Conservation (phyloP, 2,113 vertebrate species). For the Formicarius rufipectus region DNA sequence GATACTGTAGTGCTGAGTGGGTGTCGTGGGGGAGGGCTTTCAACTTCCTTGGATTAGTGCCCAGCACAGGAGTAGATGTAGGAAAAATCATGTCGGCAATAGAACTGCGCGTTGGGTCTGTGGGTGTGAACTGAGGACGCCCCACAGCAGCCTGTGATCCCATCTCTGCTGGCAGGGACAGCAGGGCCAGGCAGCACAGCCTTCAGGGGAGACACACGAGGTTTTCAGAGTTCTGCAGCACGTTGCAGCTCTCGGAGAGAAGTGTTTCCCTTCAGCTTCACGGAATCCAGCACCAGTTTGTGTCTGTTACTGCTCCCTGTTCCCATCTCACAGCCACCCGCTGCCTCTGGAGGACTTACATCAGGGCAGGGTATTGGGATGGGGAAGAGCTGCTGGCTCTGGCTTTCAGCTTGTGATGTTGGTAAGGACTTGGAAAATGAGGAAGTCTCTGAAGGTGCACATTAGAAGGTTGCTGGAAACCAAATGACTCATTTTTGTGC, state of each 20-base stretch:
- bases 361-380: neutral
- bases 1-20: conserved; percentile 17
- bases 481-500: neutral
- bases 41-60: conserved; percentile 14
- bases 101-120: neutral
- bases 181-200: neutral
- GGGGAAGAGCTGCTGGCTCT: neutral
- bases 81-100: neutral
- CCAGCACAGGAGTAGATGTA: neutral
- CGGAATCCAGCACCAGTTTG: neutral
- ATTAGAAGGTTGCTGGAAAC: neutral
- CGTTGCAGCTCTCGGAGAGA: neutral
- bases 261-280: neutral
- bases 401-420: neutral
- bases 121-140: conserved; percentile 19
- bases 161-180: neutral
- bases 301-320: neutral
- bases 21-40: neutral
- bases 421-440: neutral
- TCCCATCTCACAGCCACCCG: neutral
- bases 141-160: conserved; percentile 15
- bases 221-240: neutral
- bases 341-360: neutral
- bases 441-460: neutral
- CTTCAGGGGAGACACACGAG: neutral